These are phyloP conservation scores for Parapsyche elsis DNA, from an alignment of 1,140 invertebrate genomes.

Conservation along the genomic window DNA sequence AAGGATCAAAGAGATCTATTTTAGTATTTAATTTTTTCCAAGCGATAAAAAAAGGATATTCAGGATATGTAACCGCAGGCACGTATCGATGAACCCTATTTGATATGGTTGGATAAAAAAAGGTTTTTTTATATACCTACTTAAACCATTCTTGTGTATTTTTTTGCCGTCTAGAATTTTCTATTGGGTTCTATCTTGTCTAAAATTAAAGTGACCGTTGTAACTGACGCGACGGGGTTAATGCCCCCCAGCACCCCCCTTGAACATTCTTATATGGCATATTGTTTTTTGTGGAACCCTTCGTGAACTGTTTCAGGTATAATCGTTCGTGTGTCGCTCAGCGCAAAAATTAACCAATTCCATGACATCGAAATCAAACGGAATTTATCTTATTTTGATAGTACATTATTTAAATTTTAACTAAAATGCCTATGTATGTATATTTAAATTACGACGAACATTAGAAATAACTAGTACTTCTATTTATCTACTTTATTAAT, in stretches of 20 bases:
- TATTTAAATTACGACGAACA: too few relatives aligned
- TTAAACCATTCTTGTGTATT: slow-evolving; percentile 1
- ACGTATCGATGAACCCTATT: slow-evolving; percentile 10
- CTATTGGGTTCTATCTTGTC: slow-evolving; percentile 7
- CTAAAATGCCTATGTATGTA: too few relatives aligned
- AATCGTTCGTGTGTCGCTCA: too few relatives aligned
- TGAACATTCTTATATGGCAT: background rate
- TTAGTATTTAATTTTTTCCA: background rate
- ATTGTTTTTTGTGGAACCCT: too few relatives aligned
- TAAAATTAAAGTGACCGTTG: slow-evolving; percentile 40
- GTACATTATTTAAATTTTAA: too few relatives aligned
- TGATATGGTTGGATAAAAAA: slow-evolving; percentile 15
- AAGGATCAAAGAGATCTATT: background rate
- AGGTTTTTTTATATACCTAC: background rate
- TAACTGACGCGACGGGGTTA: slow-evolving; percentile 19
- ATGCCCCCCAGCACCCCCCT: slow-evolving; percentile 3
- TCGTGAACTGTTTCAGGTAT: too few relatives aligned
- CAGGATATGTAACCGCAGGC: background rate
- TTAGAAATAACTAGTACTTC: too few relatives aligned
- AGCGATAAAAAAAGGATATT: background rate
- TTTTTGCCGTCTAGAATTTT: slow-evolving; percentile 1
- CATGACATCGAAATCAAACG: too few relatives aligned
- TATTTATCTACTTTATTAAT: too few relatives aligned
- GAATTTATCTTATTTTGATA: too few relatives aligned
- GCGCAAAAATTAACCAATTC: too few relatives aligned